phyloP scores from a whole-genome alignment of 2,797 vertebrate genomes.

The Sebastiscus tertius region DNA sequence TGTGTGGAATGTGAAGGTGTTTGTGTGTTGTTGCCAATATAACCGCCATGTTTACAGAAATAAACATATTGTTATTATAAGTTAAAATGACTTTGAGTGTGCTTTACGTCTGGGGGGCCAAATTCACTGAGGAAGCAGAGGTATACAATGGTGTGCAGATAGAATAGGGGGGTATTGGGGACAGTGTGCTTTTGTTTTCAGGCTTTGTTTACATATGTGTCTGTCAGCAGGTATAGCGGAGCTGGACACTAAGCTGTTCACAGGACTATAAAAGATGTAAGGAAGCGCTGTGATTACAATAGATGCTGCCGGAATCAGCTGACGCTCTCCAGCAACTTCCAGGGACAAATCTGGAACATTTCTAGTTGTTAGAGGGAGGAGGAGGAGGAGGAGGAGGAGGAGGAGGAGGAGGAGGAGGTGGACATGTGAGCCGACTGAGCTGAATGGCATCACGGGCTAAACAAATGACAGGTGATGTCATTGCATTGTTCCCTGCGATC shows the following conservation, averaged over 20 bases:
- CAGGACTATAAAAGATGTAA: conserved; percentile 42
- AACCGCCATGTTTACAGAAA: conserved; percentile 74
- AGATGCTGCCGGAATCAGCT: conserved; percentile 56
- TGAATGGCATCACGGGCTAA: conserved; percentile 33
- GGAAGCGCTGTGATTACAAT: conserved; percentile 39
- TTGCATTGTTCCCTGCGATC: conserved; percentile 41
- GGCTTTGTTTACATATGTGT: conserved; percentile 54
- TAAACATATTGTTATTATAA: conserved; percentile 68
- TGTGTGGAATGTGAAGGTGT: conserved; percentile 72
- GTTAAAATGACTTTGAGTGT: conserved; percentile 18
- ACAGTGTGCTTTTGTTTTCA: conserved; percentile 46
- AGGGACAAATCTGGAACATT: conserved; percentile 7
- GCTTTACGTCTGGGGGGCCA: conserved; percentile 3
- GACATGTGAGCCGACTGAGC: conserved; percentile 25
- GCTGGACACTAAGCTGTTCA: conserved; percentile 27
- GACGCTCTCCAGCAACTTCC: conserved; percentile 16
- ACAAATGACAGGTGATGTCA: conserved; percentile 66
- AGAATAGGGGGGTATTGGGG: neutral
- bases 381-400: neutral
- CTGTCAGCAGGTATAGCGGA: conserved; percentile 48
- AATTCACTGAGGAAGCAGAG: conserved; percentile 20
- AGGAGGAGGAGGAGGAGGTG: neutral
- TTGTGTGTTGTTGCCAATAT: conserved; percentile 68
- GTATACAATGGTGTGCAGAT: conserved; percentile 16
- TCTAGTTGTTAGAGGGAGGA: neutral